Conservation (phyloP, 2,888 invertebrate genomes). For the Adela reaumurella region DNA sequence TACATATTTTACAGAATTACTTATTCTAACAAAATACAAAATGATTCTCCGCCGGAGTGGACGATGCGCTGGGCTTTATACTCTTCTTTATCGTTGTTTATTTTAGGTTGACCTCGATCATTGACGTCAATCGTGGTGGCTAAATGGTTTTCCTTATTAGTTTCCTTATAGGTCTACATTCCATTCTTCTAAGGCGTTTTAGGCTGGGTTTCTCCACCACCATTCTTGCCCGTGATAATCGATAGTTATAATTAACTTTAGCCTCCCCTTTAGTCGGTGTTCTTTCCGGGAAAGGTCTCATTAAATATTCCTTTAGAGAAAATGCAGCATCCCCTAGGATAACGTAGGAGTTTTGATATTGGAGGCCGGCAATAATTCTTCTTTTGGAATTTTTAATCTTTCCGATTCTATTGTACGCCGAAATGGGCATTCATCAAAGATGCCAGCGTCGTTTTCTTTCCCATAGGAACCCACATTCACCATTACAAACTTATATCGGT, state of each 20-base stretch:
- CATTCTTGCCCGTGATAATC: conserved; percentile 13
- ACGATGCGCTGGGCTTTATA: too few relatives aligned
- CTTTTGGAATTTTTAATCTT: conserved; percentile 12
- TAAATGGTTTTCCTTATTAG: too few relatives aligned
- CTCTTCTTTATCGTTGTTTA: too few relatives aligned
- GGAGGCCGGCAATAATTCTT: conserved; percentile 11
- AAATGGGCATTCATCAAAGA: conserved; percentile 9
- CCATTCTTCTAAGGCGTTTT: too few relatives aligned
- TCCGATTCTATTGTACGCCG: conserved; percentile 9
- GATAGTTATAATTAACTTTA: conserved; percentile 12
- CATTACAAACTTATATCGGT: conserved; percentile 12
- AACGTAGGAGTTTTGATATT: conserved; percentile 7
- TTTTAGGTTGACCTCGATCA: too few relatives aligned
- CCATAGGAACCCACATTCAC: conserved; percentile 13
- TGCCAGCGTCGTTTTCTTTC: conserved; percentile 13
- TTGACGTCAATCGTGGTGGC: too few relatives aligned
- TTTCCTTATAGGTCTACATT: too few relatives aligned
- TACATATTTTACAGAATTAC: too few relatives aligned
- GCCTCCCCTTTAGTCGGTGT: conserved; percentile 8
- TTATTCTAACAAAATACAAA: too few relatives aligned
- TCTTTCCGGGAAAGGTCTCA: conserved; percentile 7
- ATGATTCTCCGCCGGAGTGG: too few relatives aligned
- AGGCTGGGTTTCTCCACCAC: too few relatives aligned
- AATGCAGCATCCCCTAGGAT: conserved; percentile 11
- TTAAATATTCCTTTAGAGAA: conserved; percentile 12